A percentile compares a stretch with the other conserved stretches of the same genome.
phyloP scores from a whole-genome alignment of 2,888 invertebrate species.

The Aphidius colemani region DNA sequence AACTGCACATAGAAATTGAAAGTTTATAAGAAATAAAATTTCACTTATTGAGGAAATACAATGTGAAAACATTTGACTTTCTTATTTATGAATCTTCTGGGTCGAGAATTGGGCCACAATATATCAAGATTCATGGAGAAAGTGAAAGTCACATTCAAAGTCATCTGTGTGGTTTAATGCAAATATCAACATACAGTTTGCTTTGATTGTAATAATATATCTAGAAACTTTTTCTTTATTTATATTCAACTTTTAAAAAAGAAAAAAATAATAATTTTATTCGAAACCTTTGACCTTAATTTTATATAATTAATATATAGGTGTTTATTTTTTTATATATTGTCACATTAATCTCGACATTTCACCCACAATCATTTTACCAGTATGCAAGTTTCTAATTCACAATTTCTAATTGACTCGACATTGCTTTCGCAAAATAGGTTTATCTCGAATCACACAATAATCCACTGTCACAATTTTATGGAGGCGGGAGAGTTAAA shows the following conservation, averaged over 20 bases:
- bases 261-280: not conserved
- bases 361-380: too few relatives aligned
- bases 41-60: slow-evolving; percentile 29
- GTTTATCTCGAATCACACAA: slow-evolving; percentile 12
- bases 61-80: slow-evolving; percentile 47
- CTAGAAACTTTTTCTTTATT: not conserved
- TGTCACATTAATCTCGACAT: not conserved
- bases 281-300: slow-evolving; percentile 16
- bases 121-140: slow-evolving; percentile 46
- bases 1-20: not conserved
- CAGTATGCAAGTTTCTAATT: slow-evolving; percentile 33
- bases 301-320: slow-evolving; percentile 26
- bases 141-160: slow-evolving; percentile 46
- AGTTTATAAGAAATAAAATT: slow-evolving; percentile 18
- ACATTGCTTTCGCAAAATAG: slow-evolving; percentile 29
- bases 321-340: slow-evolving; percentile 20
- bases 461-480: not conserved
- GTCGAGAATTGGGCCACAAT: slow-evolving; percentile 47
- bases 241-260: too few relatives aligned
- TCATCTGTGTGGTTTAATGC: slow-evolving; percentile 29
- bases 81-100: slow-evolving; percentile 40
- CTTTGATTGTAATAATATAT: not conserved
- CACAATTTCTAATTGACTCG: slow-evolving; percentile 35
- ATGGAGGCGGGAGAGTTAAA: too few relatives aligned
- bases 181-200: not conserved